Base-by-base conservation (phyloP, 2,888 invertebrate species). In the Nomada ferruginata region DNA sequence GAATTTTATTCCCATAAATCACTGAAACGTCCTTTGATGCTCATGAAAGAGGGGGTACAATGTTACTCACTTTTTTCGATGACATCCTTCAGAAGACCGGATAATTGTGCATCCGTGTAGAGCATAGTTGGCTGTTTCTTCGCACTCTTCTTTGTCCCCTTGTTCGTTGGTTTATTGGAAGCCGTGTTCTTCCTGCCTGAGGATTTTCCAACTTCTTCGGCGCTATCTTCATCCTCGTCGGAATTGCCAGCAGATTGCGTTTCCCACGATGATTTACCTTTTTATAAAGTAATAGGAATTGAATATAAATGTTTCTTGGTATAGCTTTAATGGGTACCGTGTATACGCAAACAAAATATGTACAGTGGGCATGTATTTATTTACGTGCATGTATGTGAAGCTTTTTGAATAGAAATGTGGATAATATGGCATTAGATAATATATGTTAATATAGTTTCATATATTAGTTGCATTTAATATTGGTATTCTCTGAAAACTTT, bases 61-160 rank as follows among this genome's bases (percentile, higher is more conserved):
- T 44, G 96, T 95, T 96, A 90, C 94, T 89, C 89, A 93, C 92
- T 70, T 85, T 91, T 93, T 82, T 84, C 87, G 79, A 93, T 90
- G 71, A 93, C 91, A 78, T 93, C 91, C 84, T 91, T 92, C 72
- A 93, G 66, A 70, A 93, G 90, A 52, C 92, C 93, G 52, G 90
- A 90, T 84, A 93, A 89, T 88, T 93, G 92, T 70, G 90, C 91
- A 82, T 93, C 91, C 60, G 92, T 89, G 84, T 93, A 93, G 68
- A 91, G 74, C 50, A 91, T 84, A 26, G 83, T 20, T 2, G 91
- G 86, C 75, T 85, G 89, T 75, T 89, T 89, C 76, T 75, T 86
- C 44, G 57, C 71, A 47, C 60, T 79, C 76, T 73, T 74, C 65
- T 77, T 82, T 63, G 70, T 36, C 69, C 70, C 74, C 82, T 86